Evolutionary conservation across 2,888 invertebrate genomes (phyloP), one percentile per base, ranked within the genome.

Genomic region (Volucella bombylans): DNA sequence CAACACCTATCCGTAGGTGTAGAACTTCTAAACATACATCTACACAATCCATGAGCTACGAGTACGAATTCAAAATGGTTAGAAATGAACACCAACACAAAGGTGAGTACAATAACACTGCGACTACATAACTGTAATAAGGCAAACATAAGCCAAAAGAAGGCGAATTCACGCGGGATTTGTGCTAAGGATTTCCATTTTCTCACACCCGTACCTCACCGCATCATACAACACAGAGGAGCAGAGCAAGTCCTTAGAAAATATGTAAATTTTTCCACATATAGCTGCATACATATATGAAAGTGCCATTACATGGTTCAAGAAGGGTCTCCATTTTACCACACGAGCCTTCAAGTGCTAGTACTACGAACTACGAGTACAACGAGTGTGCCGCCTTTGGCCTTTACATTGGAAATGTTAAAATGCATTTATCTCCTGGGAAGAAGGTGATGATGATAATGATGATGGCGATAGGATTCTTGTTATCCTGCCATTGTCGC

Each of bases 341-440:
- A 49, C 59, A 78, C 39, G 62, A 68, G 55, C 55, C 50, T 76
- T 81, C 38, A n/a, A 65, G 57, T 72, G 57, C 59, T 57, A 57
- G 65, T 65, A 69, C 64, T 65, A 69, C 64, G 55, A 62, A 78
- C 65, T 71, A 82, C 41, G 8, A 59, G 39, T 2, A 50, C 64
- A 52, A 43, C 64, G 52, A 71, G 67, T 62, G 62, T 55, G 64
- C 62, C 71, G 85, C 81, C 85, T 85, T 74, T 85, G 72, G 85
- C 85, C 85, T 81, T 80, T 62, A 72, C 85, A 76, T 85, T 81
- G 76, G 81, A 81, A 81, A 85, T 85, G 80, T 81, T 85, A 76
- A 85, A 85, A 85, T 85, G 85, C 85, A 85, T 85, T 85, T 85
- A 85, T 85, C 85, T 85, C 85, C 67, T 62, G 85, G 85, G 85